A percentile compares a stretch with the other conserved stretches of the same genome.
Conservation (phyloP, 2,113 vertebrate genomes). For the Alexandromys fortis region DNA sequence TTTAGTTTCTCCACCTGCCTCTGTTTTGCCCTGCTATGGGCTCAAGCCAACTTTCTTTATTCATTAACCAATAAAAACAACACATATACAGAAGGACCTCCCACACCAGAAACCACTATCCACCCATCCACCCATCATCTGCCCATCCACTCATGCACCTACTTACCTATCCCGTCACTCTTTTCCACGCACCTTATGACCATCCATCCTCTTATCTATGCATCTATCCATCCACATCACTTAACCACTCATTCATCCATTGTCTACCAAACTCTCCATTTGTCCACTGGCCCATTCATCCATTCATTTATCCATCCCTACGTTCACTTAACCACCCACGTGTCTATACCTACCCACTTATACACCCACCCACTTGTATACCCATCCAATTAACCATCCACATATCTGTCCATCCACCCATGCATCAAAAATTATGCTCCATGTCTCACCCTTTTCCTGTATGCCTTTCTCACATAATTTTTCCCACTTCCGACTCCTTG, state of each 20-base stretch:
- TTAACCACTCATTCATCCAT: background rate
- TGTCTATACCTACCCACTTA: background rate
- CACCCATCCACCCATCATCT: background rate
- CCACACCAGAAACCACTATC: background rate
- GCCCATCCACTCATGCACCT: background rate
- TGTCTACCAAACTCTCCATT: background rate
- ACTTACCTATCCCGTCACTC: too few species aligned
- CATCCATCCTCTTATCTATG: too few species aligned
- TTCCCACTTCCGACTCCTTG: background rate
- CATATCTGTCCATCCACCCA: background rate
- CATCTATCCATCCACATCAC: too few species aligned
- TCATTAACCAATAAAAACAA: too few species aligned
- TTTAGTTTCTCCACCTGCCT: too few species aligned
- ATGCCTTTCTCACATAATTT: background rate
- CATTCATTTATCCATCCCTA: background rate
- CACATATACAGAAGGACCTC: too few species aligned
- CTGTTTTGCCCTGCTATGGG: too few species aligned
- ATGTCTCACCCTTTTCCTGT: background rate
- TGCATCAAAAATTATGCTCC: too few species aligned
- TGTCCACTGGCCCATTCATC: too few species aligned
- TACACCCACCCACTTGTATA: background rate
- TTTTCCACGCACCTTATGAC: background rate
- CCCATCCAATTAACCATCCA: background rate
- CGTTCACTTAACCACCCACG: background rate
- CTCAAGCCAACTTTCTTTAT: too few species aligned